Evolutionary conservation across 2,113 vertebrate genomes (phyloP), one percentile per base, ranked within the genome.

Genomic region (Patagioenas fasciata): DNA sequence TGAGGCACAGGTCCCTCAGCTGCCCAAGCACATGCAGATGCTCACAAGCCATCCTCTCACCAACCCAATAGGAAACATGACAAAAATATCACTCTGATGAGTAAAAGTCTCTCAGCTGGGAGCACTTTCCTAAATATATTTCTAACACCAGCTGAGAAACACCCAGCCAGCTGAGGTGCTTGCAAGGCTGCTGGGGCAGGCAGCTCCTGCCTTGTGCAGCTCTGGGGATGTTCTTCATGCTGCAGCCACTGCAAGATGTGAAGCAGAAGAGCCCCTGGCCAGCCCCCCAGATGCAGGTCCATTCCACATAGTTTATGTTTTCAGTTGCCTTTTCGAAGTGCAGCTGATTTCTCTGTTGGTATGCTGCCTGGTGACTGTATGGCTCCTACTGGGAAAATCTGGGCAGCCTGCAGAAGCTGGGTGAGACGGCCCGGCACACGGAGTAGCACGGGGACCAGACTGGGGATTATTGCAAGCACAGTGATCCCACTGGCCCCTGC

Each of bases 251-350:
- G 69, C 36, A 53, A 34, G 31, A 44, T 0, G 2, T 14, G 18
- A 72, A 61, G 58, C 26, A 79, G 78, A 64, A 77, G 38, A 64
- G 29, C 6, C 23, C 13, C 38, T 3, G 3, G 17, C 13, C 20
- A 13, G 16, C 26, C 75, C 25, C 42, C 25, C 32, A 42, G 58
- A 38, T 0, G 4, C 26, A 81, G 40, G 18, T 89, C 40, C 3
- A 3, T 65, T 62, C 40, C 1, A 0, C n/a, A 70, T 15, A 0
- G 0, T 62, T 80, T n/a, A 56, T 6, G 10, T 15, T 85, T 81
- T 65, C 40, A n/a, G 16, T 11, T 57, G 51, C 24, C 14, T 72
- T 88, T 88, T 47, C 50, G 65, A 75, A 73, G 64, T 34, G 40
- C 0, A 1, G 23, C 19, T 50, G 26, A 20, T 69, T 48, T 65